Conservation (phyloP, 1,140 invertebrate genomes). For the Heliconius himera region DNA sequence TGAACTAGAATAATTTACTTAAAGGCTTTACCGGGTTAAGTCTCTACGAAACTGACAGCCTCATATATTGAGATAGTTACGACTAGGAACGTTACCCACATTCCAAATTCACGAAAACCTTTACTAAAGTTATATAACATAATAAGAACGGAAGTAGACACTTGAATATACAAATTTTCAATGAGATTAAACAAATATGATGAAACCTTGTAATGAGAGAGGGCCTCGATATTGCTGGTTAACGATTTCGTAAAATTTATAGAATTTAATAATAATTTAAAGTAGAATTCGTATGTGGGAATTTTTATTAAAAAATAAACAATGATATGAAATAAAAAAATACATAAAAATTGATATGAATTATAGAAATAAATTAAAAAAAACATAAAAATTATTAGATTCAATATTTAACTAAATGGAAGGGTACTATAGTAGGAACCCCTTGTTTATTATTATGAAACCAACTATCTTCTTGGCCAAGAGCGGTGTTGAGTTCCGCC, state of each 20-base stretch:
- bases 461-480: no score
- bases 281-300: no score
- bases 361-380: neutral
- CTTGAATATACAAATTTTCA: constrained; percentile 22
- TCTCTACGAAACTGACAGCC: neutral
- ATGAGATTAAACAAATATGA: constrained; percentile 30
- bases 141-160: constrained; percentile 18
- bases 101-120: constrained; percentile 9
- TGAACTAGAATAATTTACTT: neutral
- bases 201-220: neutral
- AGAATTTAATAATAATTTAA: no score
- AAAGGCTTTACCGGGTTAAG: neutral
- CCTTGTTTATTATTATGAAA: no score
- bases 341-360: no score
- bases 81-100: neutral
- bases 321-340: no score
- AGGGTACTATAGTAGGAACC: no score
- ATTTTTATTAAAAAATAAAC: no score
- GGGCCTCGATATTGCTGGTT: neutral
- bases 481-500: no score
- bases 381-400: no score
- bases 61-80: neutral
- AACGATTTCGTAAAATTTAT: neutral
- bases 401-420: no score
- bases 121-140: constrained; percentile 9